Evolutionary conservation across 2,888 invertebrate genomes (phyloP), one percentile per base, ranked within the genome.

Genomic region (Achlya flavicornis): DNA sequence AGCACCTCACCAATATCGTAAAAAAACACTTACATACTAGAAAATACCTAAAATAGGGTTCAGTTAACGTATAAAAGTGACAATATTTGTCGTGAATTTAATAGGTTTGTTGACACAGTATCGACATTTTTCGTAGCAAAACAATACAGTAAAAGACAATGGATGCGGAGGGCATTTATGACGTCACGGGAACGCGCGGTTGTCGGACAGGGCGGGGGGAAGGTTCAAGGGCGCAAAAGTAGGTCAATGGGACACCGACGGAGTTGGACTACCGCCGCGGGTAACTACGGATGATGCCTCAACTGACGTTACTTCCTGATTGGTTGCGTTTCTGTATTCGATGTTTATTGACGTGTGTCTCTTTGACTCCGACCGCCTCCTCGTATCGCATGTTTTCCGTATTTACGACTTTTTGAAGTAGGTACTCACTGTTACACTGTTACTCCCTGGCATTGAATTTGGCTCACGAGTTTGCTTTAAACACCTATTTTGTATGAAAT

Each of bases 191-290:
- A 87, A 74, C 73, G 66, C 64, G 65, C 70, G 73, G 71, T 67
- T 65, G 72, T 69, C 71, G 64, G 68, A 66, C 65, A 71, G 67
- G 73, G 71, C 74, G 78, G 82, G 76, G 41, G 78, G 71, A 75
- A 78, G 88, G 92, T 92, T 93, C 93, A 93, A 92, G 93, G 93
- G 87, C 91, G 90, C 71, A 76, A 83, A 93, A 88, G 75, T 92
- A 83, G 92, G 93, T 88, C 88, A 93, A 81, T 91, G 81, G 93
- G 87, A 78, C 92, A 86, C 83, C 87, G 80, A 79, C 81, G 77
- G 77, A 83, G 83, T 81, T 76, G 81, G 81, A 82, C 84, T 79
- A 77, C 80, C 76, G n/a, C n/a, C n/a, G n/a, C n/a, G 77, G 71
- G 77, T 76, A 77, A 71, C 79, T 78, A 76, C 78, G 74, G 72